Conservation (phyloP, 2,888 invertebrate species). For the Eulithis prunata region DNA sequence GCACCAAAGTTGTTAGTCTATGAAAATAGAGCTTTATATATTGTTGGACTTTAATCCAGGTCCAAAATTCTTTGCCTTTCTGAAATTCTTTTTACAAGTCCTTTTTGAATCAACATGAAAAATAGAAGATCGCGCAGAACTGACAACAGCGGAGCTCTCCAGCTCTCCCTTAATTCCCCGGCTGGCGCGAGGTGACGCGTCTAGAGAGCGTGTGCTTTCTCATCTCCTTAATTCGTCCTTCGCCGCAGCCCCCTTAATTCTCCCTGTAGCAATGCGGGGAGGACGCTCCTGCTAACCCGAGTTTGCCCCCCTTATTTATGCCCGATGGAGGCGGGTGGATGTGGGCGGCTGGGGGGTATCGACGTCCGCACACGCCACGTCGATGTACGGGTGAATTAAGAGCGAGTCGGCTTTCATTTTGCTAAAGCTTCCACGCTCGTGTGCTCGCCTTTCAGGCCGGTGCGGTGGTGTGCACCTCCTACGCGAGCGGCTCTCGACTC, state of each 20-base stretch:
- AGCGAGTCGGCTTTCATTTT: constrained; percentile 84
- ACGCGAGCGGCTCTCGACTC: constrained; percentile 66
- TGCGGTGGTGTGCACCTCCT: constrained; percentile 62
- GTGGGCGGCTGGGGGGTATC: constrained; percentile 57
- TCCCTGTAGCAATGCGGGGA: constrained; percentile 72
- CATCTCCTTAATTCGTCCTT: constrained; percentile 85
- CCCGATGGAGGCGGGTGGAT: constrained; percentile 63
- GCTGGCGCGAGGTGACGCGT: constrained; percentile 74
- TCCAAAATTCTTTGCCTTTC: constrained; percentile 18
- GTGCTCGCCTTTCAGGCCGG: constrained; percentile 79
- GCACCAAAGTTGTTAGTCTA: constrained; percentile 2
- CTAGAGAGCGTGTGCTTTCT: constrained; percentile 83
- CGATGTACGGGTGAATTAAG: constrained; percentile 82
- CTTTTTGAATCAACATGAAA: constrained; percentile 32
- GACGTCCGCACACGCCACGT: constrained; percentile 69
- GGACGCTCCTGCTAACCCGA: constrained; percentile 80
- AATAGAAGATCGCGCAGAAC: constrained; percentile 40
- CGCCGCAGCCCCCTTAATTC: constrained; percentile 82
- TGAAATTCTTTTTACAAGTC: constrained; percentile 29
- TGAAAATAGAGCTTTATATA: constrained; percentile 4
- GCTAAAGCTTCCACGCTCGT: constrained; percentile 83
- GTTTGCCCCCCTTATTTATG: constrained; percentile 82
- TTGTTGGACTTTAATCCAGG: constrained; percentile 1
- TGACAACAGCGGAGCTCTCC: constrained; percentile 41
- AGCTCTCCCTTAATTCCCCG: constrained; percentile 72